Conservation (phyloP, 2,888 invertebrate genomes). For the Melitaea athalia region DNA sequence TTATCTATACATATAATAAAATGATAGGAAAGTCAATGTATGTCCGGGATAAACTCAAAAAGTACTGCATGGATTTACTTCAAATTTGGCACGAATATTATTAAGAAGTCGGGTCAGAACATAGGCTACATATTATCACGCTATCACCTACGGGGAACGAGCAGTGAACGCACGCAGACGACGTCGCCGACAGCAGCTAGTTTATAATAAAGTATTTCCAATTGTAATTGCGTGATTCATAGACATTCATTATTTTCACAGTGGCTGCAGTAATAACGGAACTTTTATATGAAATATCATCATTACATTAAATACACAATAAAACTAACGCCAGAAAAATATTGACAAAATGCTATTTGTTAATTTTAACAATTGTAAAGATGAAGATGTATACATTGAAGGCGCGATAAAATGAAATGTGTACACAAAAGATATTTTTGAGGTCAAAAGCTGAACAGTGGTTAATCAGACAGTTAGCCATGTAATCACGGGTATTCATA, state of each 20-base stretch:
- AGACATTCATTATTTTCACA: background rate
- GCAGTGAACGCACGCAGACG: too few relatives aligned
- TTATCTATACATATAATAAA: too few relatives aligned
- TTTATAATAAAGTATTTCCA: background rate
- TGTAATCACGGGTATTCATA: slow-evolving; percentile 53
- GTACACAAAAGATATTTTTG: slow-evolving; percentile 44
- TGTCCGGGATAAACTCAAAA: too few relatives aligned
- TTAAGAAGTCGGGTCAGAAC: too few relatives aligned
- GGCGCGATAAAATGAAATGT: slow-evolving; percentile 19
- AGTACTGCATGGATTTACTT: too few relatives aligned
- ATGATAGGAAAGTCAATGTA: too few relatives aligned
- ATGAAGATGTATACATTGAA: slow-evolving; percentile 28
- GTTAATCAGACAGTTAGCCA: slow-evolving; percentile 55
- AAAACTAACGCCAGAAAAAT: background rate
- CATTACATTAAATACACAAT: background rate
- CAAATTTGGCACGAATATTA: too few relatives aligned
- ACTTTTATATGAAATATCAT: background rate
- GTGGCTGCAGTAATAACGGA: background rate
- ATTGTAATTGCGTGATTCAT: background rate
- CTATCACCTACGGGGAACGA: too few relatives aligned
- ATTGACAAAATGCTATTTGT: slow-evolving; percentile 37
- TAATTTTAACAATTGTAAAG: slow-evolving; percentile 38
- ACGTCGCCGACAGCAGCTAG: too few relatives aligned
- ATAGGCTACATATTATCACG: too few relatives aligned
- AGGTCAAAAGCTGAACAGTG: slow-evolving; percentile 52